These are phyloP conservation scores for Sebastes schlegelii DNA, from an alignment of 2,113 vertebrate genomes.

Conservation along the genomic window DNA sequence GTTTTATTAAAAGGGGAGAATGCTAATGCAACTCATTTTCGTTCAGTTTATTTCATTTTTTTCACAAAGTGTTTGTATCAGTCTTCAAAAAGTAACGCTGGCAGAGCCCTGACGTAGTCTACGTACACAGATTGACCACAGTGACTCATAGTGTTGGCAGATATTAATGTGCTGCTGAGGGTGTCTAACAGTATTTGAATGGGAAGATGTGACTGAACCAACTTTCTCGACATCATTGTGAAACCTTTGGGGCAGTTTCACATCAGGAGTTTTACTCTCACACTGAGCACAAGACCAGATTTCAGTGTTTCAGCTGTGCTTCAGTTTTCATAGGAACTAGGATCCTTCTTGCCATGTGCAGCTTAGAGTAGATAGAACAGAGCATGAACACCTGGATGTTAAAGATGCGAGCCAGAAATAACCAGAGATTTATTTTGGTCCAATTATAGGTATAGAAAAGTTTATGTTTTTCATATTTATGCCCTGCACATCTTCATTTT, in stretches of 20 bases:
- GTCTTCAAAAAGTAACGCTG: not conserved
- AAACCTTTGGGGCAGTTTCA: constrained; percentile 35
- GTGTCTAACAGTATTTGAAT: not conserved
- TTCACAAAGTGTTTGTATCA: not conserved
- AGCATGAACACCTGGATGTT: not conserved
- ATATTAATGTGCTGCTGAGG: not conserved
- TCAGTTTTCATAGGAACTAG: not conserved
- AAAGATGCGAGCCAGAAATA: not conserved
- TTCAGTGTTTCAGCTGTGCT: constrained; percentile 5
- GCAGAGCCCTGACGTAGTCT: not conserved
- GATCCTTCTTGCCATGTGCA: not conserved
- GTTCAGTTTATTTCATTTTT: not conserved
- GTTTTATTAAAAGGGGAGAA: not conserved
- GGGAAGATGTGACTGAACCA: not conserved
- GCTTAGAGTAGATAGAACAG: not conserved
- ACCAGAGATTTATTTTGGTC: not conserved
- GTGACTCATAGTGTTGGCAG: constrained; percentile 14
- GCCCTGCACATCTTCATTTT: not conserved
- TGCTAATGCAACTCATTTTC: not conserved
- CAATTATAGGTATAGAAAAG: not conserved
- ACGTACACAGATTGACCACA: too few species aligned
- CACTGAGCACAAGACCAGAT: constrained; percentile 23
- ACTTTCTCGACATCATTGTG: constrained; percentile 31
- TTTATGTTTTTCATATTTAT: not conserved
- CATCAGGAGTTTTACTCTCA: constrained; percentile 27